Conservation (phyloP, 2,113 vertebrate genomes). For the Trematocara macrostoma region DNA sequence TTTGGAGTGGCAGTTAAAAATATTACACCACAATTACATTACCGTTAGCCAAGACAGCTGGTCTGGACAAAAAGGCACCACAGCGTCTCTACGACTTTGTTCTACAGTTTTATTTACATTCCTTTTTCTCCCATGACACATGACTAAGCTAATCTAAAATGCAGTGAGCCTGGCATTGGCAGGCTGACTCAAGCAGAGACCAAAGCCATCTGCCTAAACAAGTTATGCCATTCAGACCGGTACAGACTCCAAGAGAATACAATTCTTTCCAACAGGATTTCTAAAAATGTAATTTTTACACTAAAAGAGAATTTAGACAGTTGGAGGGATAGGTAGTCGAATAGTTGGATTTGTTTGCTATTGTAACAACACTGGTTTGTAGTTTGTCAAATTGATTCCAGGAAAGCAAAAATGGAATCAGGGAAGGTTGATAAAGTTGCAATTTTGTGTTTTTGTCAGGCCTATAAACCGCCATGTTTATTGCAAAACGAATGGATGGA, state of each 20-base stretch:
- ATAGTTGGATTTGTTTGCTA: not conserved
- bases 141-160: constrained; percentile 47
- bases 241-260: not conserved
- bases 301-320: not conserved
- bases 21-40: constrained; percentile 49
- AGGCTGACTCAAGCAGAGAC: constrained; percentile 17
- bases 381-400: not conserved
- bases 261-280: not conserved
- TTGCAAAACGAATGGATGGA: not conserved
- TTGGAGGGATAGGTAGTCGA: not conserved
- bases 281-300: not conserved
- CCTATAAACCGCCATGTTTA: not conserved
- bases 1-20: constrained; percentile 26
- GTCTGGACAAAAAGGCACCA: constrained; percentile 56
- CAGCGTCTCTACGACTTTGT: constrained; percentile 34
- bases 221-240: constrained; percentile 25
- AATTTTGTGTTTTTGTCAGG: not conserved
- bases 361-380: not conserved
- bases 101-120: constrained; percentile 53
- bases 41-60: constrained; percentile 41
- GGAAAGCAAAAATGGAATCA: not conserved
- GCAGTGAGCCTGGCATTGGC: constrained; percentile 22
- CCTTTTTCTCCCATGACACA: constrained; percentile 37
- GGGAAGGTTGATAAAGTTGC: not conserved
- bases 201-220: constrained; percentile 41